Evolutionary conservation across 2,888 invertebrate species (phyloP).

Genomic region (Sycophila texana): DNA sequence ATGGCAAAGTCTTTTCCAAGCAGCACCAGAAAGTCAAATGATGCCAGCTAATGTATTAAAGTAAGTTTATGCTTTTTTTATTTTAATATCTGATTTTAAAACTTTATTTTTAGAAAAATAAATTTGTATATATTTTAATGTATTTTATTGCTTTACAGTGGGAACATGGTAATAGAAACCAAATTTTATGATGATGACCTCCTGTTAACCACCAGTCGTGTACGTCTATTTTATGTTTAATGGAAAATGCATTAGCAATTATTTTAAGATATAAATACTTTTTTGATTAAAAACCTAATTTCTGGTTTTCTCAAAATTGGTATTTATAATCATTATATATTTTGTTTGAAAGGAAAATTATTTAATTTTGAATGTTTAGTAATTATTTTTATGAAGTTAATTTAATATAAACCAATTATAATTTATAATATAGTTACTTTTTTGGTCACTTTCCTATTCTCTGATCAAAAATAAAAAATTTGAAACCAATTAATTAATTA

Average conservation of each 20-base stretch:
- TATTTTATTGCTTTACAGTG: conserved; percentile 80
- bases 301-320: too few species aligned
- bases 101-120: conserved; percentile 10
- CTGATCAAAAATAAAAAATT: too few species aligned
- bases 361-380: too few species aligned
- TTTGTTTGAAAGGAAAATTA: not conserved
- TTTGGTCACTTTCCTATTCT: too few species aligned
- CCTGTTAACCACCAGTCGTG: conserved; percentile 94
- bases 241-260: too few species aligned
- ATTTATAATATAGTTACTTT: too few species aligned
- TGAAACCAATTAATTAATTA: too few species aligned
- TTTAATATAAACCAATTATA: too few species aligned
- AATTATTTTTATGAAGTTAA: too few species aligned
- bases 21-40: conserved; percentile 99
- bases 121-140: conserved; percentile 18
- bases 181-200: conserved; percentile 97
- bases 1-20: conserved; percentile 99
- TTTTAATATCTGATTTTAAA: not conserved
- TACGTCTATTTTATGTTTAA: conserved; percentile 96
- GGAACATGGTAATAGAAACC: conserved; percentile 97
- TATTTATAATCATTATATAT: not conserved
- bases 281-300: too few species aligned
- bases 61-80: conserved; percentile 77
- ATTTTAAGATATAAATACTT: too few species aligned
- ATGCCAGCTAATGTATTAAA: conserved; percentile 99